Conservation (phyloP, 37 sponge, comb jelly and placozoan species). For the Oopsacas minuta region DNA sequence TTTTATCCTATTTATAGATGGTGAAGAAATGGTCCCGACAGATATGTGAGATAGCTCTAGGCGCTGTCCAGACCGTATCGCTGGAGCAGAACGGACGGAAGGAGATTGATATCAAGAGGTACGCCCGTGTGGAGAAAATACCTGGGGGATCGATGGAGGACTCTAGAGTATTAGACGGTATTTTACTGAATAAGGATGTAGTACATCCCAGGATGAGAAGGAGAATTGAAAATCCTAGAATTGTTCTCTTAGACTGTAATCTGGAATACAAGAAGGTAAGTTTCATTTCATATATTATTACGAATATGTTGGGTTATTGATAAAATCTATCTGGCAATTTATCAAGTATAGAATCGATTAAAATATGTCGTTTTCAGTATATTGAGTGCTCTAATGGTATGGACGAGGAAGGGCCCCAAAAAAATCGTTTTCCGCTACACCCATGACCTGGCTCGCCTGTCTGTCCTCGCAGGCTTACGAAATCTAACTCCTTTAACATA, state of each 20-base stretch:
- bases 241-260: constrained; percentile 80
- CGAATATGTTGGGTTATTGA: too few relatives aligned
- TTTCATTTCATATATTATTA: too few relatives aligned
- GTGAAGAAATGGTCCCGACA: constrained; percentile 44
- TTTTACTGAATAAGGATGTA: constrained; percentile 95
- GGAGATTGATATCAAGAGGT: constrained; percentile 96
- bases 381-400: too few relatives aligned
- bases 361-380: too few relatives aligned
- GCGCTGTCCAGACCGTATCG: constrained; percentile 74
- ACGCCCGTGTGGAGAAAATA: constrained; percentile 85
- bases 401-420: too few relatives aligned
- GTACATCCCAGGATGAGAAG: constrained; percentile 87
- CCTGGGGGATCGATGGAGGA: constrained; percentile 89
- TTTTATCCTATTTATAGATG: background rate
- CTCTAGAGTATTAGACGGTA: constrained; percentile 66
- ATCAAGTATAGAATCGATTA: too few relatives aligned
- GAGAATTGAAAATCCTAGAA: constrained; percentile 78
- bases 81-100: constrained; percentile 50
- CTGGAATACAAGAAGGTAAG: constrained; percentile 92
- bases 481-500: too few relatives aligned
- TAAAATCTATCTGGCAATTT: too few relatives aligned
- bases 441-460: too few relatives aligned
- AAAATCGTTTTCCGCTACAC: too few relatives aligned
- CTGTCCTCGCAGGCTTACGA: too few relatives aligned
- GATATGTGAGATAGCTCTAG: constrained; percentile 83